Base-by-base conservation (phyloP, 2,888 invertebrate genomes). In the Aphelenchoides bicaudatus region DNA sequence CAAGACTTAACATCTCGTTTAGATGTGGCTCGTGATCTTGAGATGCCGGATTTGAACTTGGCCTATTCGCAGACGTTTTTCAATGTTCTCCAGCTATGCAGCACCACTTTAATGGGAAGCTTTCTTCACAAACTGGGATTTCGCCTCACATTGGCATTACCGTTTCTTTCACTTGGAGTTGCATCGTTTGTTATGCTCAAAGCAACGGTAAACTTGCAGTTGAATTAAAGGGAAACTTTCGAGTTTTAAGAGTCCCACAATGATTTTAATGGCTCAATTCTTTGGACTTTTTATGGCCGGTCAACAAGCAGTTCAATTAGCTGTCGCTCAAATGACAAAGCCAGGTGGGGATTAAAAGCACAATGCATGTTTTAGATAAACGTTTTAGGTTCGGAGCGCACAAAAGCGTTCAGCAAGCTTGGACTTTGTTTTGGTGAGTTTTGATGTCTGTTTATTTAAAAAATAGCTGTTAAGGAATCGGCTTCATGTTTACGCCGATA, bases 61-160 rank as follows among this genome's bases (percentile, higher is more conserved):
- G 72, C 72, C 66, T 66, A 73, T 39, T 52, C 67, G 30, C 70
- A 71, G 51, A 73, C 73, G 16, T 38, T 67, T 21, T 73, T 71
- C 58, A 71, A 70, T 23, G 54, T 70, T 2, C 56, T 71, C 29
- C 72, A 73, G 62, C 61, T 73, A 60, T 34, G 72, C 21, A 72
- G 72, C 5, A 70, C 69, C 6, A 71, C 73, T 5, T 28, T 73
- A 16, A 68, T 71, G 39, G 73, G 73, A 3, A 63, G 66, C 34
- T 51, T 70, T 13, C 65, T 67, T 27, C 65, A 71, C 47, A 65
- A 64, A 48, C 61, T 65, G 39, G 73, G 73, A 2, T 59, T 70
- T 27, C 61, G 64, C 30, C 48, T 38, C 2, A 65, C 66, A 16
- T 62, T 73, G 6, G 61, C 58, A 34, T 29, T 71, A 21, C 63